Conservation (phyloP, 2,113 vertebrate genomes). For the Noturus placidus region DNA sequence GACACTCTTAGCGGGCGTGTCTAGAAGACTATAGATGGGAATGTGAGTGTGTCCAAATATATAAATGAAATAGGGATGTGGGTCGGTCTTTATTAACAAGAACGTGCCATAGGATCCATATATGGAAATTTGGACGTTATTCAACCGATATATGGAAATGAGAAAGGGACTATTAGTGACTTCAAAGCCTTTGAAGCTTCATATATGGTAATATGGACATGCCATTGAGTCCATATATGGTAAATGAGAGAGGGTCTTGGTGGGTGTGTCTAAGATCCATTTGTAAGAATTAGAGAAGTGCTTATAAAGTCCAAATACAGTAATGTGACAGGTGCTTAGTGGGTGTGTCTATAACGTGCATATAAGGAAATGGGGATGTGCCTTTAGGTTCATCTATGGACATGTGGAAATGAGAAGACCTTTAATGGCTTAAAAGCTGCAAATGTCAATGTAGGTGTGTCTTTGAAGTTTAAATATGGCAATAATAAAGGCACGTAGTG, state of each 20-base stretch:
- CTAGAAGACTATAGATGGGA: neutral
- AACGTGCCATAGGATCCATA: neutral
- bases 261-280: neutral
- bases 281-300: neutral
- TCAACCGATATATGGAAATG: neutral
- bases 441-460: no score
- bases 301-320: neutral
- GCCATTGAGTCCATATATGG: no score
- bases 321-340: neutral
- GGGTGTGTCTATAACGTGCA: neutral
- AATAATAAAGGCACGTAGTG: neutral
- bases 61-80: neutral
- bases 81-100: neutral
- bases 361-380: neutral
- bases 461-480: neutral
- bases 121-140: neutral
- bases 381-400: no score
- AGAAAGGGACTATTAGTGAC: no score
- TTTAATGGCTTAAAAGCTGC: no score
- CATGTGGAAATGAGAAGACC: no score
- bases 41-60: neutral
- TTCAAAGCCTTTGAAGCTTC: no score
- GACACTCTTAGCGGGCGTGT: neutral
- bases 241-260: no score
- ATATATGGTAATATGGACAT: no score